Base-by-base conservation (phyloP, 2,113 vertebrate species). In the Syngnathus typhle region DNA sequence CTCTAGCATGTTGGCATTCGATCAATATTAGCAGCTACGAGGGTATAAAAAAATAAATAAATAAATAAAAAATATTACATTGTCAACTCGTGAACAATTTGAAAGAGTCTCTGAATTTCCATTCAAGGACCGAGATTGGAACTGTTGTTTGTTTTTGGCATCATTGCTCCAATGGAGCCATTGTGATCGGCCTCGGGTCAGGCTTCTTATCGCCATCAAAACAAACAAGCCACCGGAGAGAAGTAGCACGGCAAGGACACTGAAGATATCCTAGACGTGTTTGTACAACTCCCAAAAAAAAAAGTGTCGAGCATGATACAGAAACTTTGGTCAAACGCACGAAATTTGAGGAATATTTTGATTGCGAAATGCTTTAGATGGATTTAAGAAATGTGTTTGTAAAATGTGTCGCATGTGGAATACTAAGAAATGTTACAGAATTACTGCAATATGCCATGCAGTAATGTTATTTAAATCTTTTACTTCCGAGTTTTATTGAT, bases 161-260 rank as follows among this genome's bases (percentile, higher is more conserved):
- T n/a, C 47, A n/a, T 9, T 13, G 44, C 52, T 21, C 70, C 81
- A 88, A 87, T 72, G 39, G 84, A 52, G 63, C 77, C 71, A 78
- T 75, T 85, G 85, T 82, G 69, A 74, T 64, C 67, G n/a, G 71
- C 81, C 77, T 79, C 12, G 0, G 73, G 71, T 77, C 58, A 32
- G 51, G 7, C 18, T 49, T 61, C 77, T 89, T 85, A 89, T 88
- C 86, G 82, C 70, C 71, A 81, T 79, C 76, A 65, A 64, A 70
- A 0, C 60, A 75, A 79, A 74, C 79, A 82, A 39, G 18, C 60
- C 3, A 62, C 13, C 11, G n/a, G n/a, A 43, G n/a, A 43, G 11
- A 39, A 62, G 18, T n/a, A 46, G 41, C 18, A 21, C 41, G n/a
- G 60, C 36, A 5, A 23, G 61, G 9, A 23, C 10, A 51, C 18